Percentiles rank a stretch among this genome's conserved stretches.
phyloP scores from a whole-genome alignment of 2,888 invertebrate genomes.

The Sphinx pinastri region DNA sequence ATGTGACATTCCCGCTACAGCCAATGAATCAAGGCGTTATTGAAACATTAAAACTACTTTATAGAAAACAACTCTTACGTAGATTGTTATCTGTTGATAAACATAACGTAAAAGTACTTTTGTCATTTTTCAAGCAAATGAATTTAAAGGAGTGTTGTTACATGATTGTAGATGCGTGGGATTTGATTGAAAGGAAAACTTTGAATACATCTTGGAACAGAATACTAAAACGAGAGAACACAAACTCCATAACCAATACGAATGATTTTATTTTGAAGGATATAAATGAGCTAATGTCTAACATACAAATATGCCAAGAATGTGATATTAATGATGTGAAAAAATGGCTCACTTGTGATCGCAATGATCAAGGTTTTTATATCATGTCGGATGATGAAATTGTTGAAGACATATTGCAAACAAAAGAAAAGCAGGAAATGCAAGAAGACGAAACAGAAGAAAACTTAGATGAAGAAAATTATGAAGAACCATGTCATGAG shows the following conservation, averaged over 20 bases:
- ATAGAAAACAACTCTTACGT: constrained; percentile 40
- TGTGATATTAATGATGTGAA: constrained; percentile 33
- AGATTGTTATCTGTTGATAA: background rate
- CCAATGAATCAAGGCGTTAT: constrained; percentile 40
- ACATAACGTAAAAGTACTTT: background rate
- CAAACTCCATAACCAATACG: constrained; percentile 30
- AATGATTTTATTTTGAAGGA: constrained; percentile 36
- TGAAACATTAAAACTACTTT: constrained; percentile 38
- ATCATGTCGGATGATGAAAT: too few species aligned
- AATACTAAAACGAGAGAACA: constrained; percentile 24
- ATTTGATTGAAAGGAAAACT: background rate
- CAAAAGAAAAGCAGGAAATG: too few species aligned
- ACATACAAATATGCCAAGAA: constrained; percentile 33
- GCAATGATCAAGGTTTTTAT: too few species aligned
- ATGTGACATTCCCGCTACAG: constrained; percentile 37
- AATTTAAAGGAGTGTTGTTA: background rate
- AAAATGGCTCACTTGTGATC: background rate
- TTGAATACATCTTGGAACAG: background rate
- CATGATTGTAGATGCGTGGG: background rate
- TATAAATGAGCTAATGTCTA: constrained; percentile 33
- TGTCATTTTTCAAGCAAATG: background rate
- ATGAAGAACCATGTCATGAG: too few species aligned
- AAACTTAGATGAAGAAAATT: too few species aligned
- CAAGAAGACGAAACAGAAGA: too few species aligned
- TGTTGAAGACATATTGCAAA: too few species aligned